Evolutionary conservation across 2,113 vertebrate species (phyloP), one percentile per base, ranked within the genome.

Genomic region (Miniopterus natalensis): DNA sequence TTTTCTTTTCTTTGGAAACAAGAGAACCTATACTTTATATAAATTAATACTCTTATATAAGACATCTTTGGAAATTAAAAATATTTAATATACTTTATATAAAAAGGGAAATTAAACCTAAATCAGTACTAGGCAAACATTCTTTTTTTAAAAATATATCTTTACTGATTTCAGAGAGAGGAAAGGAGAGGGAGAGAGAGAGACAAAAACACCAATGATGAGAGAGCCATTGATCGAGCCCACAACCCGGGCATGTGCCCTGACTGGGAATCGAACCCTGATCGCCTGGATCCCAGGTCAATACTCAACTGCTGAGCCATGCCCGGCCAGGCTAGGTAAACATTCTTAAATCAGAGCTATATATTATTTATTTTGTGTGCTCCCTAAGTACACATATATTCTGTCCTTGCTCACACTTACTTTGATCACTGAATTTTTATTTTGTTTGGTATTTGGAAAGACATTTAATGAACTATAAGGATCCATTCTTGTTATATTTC

Each of bases 101-200:
- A 40, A 75, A 66, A 70, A 13, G 85, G 40, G 84, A 88, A 59
- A 73, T 74, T 89, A 84, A 77, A 78, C 53, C 42, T 87, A 90
- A 77, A 66, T 59, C 21, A 89, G 5, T 21, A 81, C 15, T 73
- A 47, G 13, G 13, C 59, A 36, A 36, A 36, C 36, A 36, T 36
- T 36, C 36, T 36, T 36, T 36, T 36, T 36, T 36, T 2, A 36
- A 36, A 36, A 36, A 36, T 36, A 36, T 36, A 36, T 36, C 36
- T 36, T 36, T 36, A 36, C 36, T 36, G 36, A 36, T 36, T 36
- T 36, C 36, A 36, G 36, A 36, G 36, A 36, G 36, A 36, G 36
- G 36, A 36, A 36, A 36, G 36, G 36, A 36, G 36, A 36, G 36
- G 36, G 36, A 36, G 36, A 36, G 36, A 36, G 36, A 36, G 36